Conservation (phyloP, 2,797 vertebrate genomes). For the Acanthurus leucopareius region DNA sequence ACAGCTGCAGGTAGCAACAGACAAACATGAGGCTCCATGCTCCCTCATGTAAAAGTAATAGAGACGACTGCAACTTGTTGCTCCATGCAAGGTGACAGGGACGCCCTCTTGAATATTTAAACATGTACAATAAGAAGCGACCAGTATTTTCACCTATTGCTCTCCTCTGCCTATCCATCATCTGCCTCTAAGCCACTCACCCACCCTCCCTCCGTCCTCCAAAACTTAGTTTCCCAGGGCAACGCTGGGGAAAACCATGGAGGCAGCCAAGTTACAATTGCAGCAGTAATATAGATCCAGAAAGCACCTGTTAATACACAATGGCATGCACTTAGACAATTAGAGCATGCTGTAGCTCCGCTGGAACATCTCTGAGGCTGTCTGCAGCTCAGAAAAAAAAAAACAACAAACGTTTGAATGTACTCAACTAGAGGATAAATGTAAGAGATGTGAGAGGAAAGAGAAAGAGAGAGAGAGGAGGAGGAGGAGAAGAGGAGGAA, state of each 20-base stretch:
- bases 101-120: slow-evolving; percentile 48
- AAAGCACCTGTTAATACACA: slow-evolving; percentile 66
- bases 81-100: slow-evolving; percentile 3
- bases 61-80: slow-evolving; percentile 40
- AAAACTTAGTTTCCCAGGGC: slow-evolving; percentile 35
- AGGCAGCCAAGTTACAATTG: slow-evolving; percentile 58
- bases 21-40: slow-evolving; percentile 17
- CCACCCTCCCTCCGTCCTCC: not conserved
- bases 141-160: slow-evolving; percentile 38
- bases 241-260: slow-evolving; percentile 32
- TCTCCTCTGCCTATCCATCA: slow-evolving; percentile 19
- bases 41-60: slow-evolving; percentile 31
- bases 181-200: slow-evolving; percentile 17
- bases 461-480: slow-evolving; percentile 14
- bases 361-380: slow-evolving; percentile 40
- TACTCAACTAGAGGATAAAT: slow-evolving; percentile 48
- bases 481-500: slow-evolving; percentile 2
- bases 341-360: slow-evolving; percentile 45
- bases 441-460: slow-evolving; percentile 31
- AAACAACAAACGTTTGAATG: slow-evolving; percentile 32
- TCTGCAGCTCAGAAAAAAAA: slow-evolving; percentile 6
- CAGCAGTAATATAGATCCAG: slow-evolving; percentile 48
- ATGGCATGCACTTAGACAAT: slow-evolving; percentile 58
- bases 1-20: slow-evolving; percentile 45
- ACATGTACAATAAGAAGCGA: slow-evolving; percentile 21